Evolutionary conservation across 2,888 invertebrate genomes (phyloP).

Genomic region (Lasioglossum lativentre): DNA sequence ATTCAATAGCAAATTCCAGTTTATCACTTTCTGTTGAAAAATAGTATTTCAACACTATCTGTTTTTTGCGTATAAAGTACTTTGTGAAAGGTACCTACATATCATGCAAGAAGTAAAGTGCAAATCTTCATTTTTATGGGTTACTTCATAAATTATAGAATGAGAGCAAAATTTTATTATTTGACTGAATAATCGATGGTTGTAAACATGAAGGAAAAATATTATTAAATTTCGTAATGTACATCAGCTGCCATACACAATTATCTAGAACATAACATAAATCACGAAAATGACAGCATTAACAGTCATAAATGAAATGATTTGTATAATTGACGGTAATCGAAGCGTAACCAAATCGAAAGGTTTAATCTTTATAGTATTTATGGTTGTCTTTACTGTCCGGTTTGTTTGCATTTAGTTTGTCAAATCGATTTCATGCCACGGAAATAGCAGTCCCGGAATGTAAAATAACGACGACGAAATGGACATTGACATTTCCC

Average conservation of each 20-base stretch:
- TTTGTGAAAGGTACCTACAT: background rate
- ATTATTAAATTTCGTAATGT: background rate
- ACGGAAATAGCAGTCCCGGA: background rate
- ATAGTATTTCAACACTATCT: background rate
- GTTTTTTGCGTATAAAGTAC: background rate
- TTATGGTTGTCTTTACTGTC: background rate
- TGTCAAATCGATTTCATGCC: conserved; percentile 26
- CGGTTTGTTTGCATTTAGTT: background rate
- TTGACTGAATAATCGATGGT: background rate
- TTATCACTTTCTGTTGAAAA: background rate
- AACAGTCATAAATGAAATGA: background rate
- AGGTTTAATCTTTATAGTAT: conserved; percentile 17
- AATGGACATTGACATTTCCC: conserved; percentile 47
- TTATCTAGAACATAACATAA: background rate
- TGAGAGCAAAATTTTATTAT: background rate
- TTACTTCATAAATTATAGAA: background rate
- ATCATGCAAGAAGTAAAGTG: background rate
- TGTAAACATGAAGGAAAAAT: background rate
- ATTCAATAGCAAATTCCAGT: background rate
- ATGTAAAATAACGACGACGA: conserved; percentile 5
- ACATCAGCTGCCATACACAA: too few species aligned
- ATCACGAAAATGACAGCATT: background rate
- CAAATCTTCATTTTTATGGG: background rate
- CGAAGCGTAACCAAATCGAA: conserved; percentile 17
- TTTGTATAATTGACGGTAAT: conserved; percentile 12